Evolutionary conservation across 92 coral and sea anemone species (phyloP), one percentile per base, ranked within the genome.

Genomic region (Porites cylindrica): DNA sequence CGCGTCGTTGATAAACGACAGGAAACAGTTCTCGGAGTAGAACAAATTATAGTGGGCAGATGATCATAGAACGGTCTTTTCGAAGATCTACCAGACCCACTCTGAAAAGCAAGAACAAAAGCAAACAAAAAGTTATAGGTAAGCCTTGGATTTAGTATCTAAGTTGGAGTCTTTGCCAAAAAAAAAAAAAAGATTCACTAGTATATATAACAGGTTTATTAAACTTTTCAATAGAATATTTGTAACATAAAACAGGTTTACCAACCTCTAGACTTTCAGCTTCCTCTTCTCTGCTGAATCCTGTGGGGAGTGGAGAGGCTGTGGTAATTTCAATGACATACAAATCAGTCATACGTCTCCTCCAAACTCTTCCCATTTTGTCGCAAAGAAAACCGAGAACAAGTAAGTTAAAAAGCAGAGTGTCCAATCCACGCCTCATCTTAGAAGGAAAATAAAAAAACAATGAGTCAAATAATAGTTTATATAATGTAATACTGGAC

Each of bases 291-390:
- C 61, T 79, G 5, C 70, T 64, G 62, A 79, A 51, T 9, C 83
- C 73, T 23, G 51, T 79, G 47, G 83, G 83, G 3, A 79, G 72
- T 29, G 83, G 83, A 79, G 72, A 59, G 16, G 83, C 75, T 9
- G 87, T 91, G 18, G 96, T 93, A 26, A 93, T 76, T 77, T 95
- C 98, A 64, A 95, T 70, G 69, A 91, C 68, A 71, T 93, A 95
- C 71, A 95, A 84, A 76, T 95, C 98, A 21, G 94, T 81, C n/a
- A 82, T 20, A 51, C 91, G 78, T 80, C 92, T 90, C 72, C 96
- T 90, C 98, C 98, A 95, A 23, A 92, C 88, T 70, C 90, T 86
- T 26, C 93, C 96, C 66, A 66, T 85, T 66, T 82, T 86, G 90
- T 93, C 98, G 16, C 77, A 78, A 56, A 95, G 75, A 21, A 69